Evolutionary conservation across 2,888 invertebrate species (phyloP).

Genomic region (Aleiodes leptofemur): DNA sequence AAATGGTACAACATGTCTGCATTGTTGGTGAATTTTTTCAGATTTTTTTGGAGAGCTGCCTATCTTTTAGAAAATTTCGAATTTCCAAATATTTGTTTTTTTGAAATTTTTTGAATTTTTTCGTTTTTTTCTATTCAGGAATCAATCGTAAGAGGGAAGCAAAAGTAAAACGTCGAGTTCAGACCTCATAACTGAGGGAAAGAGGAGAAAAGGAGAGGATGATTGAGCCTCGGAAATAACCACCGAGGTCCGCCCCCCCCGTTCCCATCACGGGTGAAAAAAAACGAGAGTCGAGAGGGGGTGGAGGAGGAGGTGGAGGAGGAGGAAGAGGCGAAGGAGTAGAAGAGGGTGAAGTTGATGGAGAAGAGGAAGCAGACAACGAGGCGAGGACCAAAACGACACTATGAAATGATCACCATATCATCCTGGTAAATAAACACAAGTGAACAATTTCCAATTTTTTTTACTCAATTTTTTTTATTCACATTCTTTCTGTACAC

Average conservation of each 20-base stretch:
- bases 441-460: slow-evolving; percentile 9
- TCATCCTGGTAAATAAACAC: slow-evolving; percentile 22
- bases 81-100: background rate
- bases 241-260: slow-evolving; percentile 51
- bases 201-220: slow-evolving; percentile 55
- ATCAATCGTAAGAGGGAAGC: slow-evolving; percentile 33
- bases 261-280: slow-evolving; percentile 37
- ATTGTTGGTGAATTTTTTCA: too few relatives aligned
- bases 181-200: slow-evolving; percentile 41
- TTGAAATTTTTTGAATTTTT: too few relatives aligned
- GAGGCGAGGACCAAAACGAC: background rate
- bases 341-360: slow-evolving; percentile 24
- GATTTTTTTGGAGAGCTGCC: too few relatives aligned
- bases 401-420: slow-evolving; percentile 11
- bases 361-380: slow-evolving; percentile 24
- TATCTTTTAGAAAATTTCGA: too few relatives aligned
- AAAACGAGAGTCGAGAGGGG: slow-evolving; percentile 33
- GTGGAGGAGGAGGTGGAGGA: slow-evolving; percentile 11
- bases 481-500: background rate
- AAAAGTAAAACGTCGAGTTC: slow-evolving; percentile 54
- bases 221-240: slow-evolving; percentile 60
- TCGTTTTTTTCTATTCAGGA: background rate
- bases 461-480: slow-evolving; percentile 16
- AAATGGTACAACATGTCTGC: too few relatives aligned
- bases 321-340: slow-evolving; percentile 2